Evolutionary conservation across 2,888 invertebrate species (phyloP), one percentile per base, ranked within the genome.

Genomic region (Diabrotica balteata): DNA sequence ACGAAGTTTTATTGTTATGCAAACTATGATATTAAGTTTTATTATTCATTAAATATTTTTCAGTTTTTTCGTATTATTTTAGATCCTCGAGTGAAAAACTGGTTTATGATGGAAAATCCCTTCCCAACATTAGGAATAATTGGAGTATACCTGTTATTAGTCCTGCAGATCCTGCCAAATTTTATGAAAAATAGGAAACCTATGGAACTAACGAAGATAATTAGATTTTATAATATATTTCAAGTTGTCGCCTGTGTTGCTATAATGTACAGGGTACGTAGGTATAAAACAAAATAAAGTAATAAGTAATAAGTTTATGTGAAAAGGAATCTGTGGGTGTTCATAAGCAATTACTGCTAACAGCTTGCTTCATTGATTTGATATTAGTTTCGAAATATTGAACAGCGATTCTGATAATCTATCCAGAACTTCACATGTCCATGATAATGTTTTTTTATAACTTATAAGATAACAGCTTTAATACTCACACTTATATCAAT

Each of bases 141-240:
- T 17, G 64, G 82, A 52, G 79, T 86, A 54, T 89, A 88, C 76
- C 71, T 88, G 57, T 76, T 80, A 50, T 84, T 87, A 73, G 84
- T 89, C 50, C 80, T 85, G 53, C 84, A 85, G 42, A 80, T 84
- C 71, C 86, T 89, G 22, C 90, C 90, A 8, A 78, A 81, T 10
- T 88, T 87, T 75, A 96, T 96, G 95, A 86, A 86, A 77, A 83
- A 89, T 75, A 87, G 91, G 62, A 85, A 87, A 71, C 88, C 96
- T 0, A 91, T 88, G 79, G 83, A 90, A 9, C 82, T 95, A 45
- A 89, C 89, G 73, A 85, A 81, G 3, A 80, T 91, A 46, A 90
- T 96, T 73, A 87, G 90, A 68, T 85, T 88, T 76, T 96, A 96
- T 85, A 96, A 96, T 81, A 83, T 93, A n/a, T 80, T 89, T 59